Evolutionary conservation across 1,140 invertebrate species (phyloP).

Genomic region (Colletes latitarsis): DNA sequence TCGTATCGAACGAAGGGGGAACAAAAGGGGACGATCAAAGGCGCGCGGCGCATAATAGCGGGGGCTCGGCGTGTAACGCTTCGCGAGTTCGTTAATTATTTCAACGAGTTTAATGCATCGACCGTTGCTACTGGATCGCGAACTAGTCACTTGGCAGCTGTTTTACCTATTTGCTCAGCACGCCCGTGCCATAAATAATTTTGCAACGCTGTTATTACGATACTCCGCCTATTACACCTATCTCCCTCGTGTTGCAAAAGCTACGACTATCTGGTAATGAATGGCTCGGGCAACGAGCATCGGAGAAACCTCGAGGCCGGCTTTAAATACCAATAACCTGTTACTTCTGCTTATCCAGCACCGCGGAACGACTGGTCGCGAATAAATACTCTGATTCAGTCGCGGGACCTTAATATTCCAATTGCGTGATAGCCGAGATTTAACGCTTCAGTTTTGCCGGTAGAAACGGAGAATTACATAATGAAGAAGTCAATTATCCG

Average conservation of each 20-base stretch:
- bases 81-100: constrained; percentile 79
- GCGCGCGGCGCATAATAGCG: constrained; percentile 19
- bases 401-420: constrained; percentile 1
- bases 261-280: constrained; percentile 29
- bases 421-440: constrained; percentile 1
- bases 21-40: constrained; percentile 24
- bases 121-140: constrained; percentile 68
- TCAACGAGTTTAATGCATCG: constrained; percentile 76
- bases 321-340: constrained; percentile 51
- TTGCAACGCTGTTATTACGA: constrained; percentile 72
- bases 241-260: constrained; percentile 47
- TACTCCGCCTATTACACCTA: constrained; percentile 65
- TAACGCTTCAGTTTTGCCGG: no score
- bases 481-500: not conserved
- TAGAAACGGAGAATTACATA: no score
- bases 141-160: constrained; percentile 75
- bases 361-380: no score
- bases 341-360: constrained; percentile 33
- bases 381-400: not conserved
- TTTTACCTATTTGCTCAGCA: constrained; percentile 79
- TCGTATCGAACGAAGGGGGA: not conserved
- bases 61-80: constrained; percentile 54
- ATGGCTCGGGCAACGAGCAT: constrained; percentile 45
- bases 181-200: constrained; percentile 74
- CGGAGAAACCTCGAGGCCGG: constrained; percentile 38